Percentiles rank a stretch among this genome's conserved stretches.
phyloP scores from a whole-genome alignment of 2,113 vertebrate genomes.

The Ancistrus triradiatus region DNA sequence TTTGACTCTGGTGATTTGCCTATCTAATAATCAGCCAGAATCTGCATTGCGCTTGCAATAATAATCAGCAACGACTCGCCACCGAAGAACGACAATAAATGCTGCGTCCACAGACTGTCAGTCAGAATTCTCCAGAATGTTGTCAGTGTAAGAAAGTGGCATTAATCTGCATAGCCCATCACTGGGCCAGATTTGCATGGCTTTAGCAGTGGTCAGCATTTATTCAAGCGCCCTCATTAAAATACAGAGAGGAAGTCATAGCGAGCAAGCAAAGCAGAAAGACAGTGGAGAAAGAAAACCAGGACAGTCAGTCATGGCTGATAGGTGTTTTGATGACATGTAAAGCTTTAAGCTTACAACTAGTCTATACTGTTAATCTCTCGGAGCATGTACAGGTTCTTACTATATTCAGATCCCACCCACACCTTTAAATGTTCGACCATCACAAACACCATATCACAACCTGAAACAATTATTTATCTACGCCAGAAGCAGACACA shows the following conservation, averaged over 20 bases:
- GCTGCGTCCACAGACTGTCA: conserved; percentile 24
- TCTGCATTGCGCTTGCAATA: conserved; percentile 16
- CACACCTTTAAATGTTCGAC: not conserved
- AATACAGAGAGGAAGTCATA: not conserved
- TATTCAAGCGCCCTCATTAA: conserved; percentile 24
- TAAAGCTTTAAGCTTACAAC: not conserved
- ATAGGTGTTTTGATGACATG: not conserved
- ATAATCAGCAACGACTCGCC: no score
- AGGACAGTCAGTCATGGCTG: conserved; percentile 1
- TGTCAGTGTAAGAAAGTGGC: conserved; percentile 21
- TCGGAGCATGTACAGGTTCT: no score
- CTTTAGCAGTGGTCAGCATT: conserved; percentile 33
- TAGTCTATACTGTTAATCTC: no score
- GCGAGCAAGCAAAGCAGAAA: conserved; percentile 7
- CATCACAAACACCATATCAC: not conserved
- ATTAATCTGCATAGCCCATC: conserved; percentile 24
- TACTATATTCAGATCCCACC: not conserved
- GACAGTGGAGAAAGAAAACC: not conserved
- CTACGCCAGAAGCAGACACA: conserved; percentile 82
- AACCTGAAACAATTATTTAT: conserved; percentile 31
- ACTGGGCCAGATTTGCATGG: conserved; percentile 23
- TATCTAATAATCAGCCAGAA: conserved; percentile 31
- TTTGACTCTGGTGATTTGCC: conserved; percentile 35
- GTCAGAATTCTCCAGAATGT: conserved; percentile 30
- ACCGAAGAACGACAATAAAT: conserved; percentile 31